These are phyloP conservation scores for Spilogale gracilis DNA, from an alignment of 2,113 vertebrate genomes.

Conservation along the genomic window DNA sequence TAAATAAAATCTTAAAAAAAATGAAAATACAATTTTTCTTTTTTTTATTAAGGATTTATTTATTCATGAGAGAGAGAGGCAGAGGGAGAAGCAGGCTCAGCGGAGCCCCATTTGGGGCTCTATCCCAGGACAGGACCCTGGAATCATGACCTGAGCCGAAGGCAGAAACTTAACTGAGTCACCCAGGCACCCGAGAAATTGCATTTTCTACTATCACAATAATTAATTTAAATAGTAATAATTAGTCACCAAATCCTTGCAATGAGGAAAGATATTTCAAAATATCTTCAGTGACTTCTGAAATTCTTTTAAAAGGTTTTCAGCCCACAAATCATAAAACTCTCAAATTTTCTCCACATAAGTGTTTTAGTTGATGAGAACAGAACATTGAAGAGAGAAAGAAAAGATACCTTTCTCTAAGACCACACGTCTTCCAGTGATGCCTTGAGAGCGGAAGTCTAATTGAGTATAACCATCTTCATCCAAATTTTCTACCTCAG, in stretches of 20 bases:
- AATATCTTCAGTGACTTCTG: neutral
- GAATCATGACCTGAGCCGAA: neutral
- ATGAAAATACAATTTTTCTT: neutral
- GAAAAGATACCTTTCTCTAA: conserved; percentile 73
- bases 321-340: neutral
- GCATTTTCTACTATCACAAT: neutral
- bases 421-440: neutral
- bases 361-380: neutral
- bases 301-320: neutral
- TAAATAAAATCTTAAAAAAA: too few species aligned
- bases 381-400: neutral
- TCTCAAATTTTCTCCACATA: neutral
- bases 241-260: neutral
- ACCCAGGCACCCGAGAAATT: neutral
- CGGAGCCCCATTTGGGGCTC: neutral
- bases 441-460: neutral
- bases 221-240: neutral
- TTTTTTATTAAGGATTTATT: neutral
- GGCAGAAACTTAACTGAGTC: neutral
- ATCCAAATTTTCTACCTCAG: conserved; percentile 55
- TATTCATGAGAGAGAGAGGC: neutral
- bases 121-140: neutral
- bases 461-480: conserved; percentile 80
- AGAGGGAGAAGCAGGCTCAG: neutral
- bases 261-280: neutral